Base-by-base conservation (phyloP, 1,140 invertebrate genomes). In the Eueides isabella region DNA sequence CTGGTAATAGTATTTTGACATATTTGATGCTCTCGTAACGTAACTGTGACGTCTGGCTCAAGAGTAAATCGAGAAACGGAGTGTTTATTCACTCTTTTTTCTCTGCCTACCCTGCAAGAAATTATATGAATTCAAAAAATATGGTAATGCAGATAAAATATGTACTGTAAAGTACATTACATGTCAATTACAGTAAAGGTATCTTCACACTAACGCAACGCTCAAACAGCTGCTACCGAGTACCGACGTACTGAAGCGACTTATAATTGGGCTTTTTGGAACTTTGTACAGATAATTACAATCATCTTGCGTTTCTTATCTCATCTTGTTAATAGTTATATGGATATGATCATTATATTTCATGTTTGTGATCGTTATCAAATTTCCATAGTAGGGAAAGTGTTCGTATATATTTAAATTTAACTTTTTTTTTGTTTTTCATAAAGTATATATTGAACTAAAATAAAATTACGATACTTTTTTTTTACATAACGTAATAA, bases 241-340 rank as follows among this genome's bases (percentile, higher is more conserved):
- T 29, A 29, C 66, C 44, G 65, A 19, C 66, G 66, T 55, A 68
- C 66, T 55, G 66, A 67, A 68, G 44, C 66, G 66, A 68, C 66
- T 29, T 31, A 48, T 68, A 68, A 68, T 61, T 68, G 44, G 41
- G 29, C 77, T 78, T 85, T 85, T 85, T 77, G 80, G 78, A 71
- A 67, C 72, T 78, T 29, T 35, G 41, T 55, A 48, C 29, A 55
- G 66, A 38, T 61, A 55, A 55, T 55, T 55, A 55, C 48, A 55
- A 55, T 26, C 48, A 55, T 55, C 48, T 55, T 55, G 48, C 23
- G 26, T 55, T 55, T 55, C 48, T 55, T 55, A 26, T 26, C 19
- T 26, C 48, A 55, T 55, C 48, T 23, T 55, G 23, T 55, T 11
- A 55, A 26, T 55, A 55, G 0, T 55, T 9, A 12, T 55, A 23